phyloP scores from a whole-genome alignment of 53 echinoderm and acorn worm genomes.

The Paracentrotus lividus region DNA sequence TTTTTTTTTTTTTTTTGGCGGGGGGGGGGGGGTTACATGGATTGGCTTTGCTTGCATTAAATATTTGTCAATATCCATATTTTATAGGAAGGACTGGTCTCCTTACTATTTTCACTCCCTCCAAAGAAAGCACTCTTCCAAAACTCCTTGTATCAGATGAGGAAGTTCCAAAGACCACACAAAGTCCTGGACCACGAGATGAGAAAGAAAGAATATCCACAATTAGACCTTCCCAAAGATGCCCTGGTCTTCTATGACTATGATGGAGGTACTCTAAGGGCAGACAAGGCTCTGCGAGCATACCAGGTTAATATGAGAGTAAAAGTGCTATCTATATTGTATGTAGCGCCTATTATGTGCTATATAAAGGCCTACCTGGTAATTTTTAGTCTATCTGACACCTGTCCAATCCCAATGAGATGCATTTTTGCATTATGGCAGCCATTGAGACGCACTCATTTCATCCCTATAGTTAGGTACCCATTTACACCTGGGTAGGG shows the following conservation, averaged over 20 bases:
- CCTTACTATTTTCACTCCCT: conserved; percentile 53
- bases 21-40: too few species aligned
- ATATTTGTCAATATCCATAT: neutral
- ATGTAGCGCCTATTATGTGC: too few species aligned
- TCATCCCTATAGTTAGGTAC: too few species aligned
- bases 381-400: too few species aligned
- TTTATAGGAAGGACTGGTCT: conserved; percentile 70
- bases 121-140: neutral
- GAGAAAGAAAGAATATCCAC: conserved; percentile 51
- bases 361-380: too few species aligned
- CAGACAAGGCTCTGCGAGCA: conserved; percentile 74
- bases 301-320: conserved; percentile 78
- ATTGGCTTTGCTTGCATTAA: too few species aligned
- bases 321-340: too few species aligned
- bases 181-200: conserved; percentile 32
- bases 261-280: conserved; percentile 77
- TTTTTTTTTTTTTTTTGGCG: too few species aligned
- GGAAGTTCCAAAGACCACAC: conserved; percentile 7
- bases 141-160: conserved; percentile 40
- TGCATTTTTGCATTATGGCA: too few species aligned
- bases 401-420: too few species aligned
- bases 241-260: conserved; percentile 73
- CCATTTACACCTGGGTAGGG: too few species aligned
- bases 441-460: too few species aligned
- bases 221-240: conserved; percentile 29